phyloP scores from a whole-genome alignment of 2,113 vertebrate genomes.

The Rattus rattus region DNA sequence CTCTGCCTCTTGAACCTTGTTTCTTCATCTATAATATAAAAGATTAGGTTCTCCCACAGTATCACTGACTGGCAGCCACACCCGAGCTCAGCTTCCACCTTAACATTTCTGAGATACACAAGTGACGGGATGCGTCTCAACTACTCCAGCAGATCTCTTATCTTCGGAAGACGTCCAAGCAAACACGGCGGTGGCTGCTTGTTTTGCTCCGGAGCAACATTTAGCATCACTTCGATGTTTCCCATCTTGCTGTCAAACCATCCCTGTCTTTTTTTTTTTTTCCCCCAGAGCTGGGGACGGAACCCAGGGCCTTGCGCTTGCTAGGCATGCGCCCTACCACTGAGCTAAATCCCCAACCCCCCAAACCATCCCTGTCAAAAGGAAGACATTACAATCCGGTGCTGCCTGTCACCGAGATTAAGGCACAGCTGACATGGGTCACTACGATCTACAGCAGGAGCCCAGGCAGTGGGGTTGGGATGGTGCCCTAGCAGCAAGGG shows the following conservation, averaged over 20 bases:
- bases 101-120: not conserved
- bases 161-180: not conserved
- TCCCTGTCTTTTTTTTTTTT: no score
- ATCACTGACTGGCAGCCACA: not conserved
- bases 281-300: no score
- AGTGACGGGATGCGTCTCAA: not conserved
- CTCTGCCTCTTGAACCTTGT: not conserved
- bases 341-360: no score
- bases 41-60: not conserved
- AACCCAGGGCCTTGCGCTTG: no score
- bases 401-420: not conserved
- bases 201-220: not conserved
- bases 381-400: not conserved
- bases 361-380: not conserved
- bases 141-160: not conserved
- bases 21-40: conserved; percentile 39
- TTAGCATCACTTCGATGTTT: not conserved
- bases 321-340: no score
- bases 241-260: not conserved
- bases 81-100: conserved; percentile 2
- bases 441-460: not conserved
- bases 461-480: no score
- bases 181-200: not conserved
- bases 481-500: not conserved
- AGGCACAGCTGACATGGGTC: not conserved